These are phyloP conservation scores for Desmodus rotundus DNA, from an alignment of 2,113 vertebrate genomes.

Conservation along the genomic window DNA sequence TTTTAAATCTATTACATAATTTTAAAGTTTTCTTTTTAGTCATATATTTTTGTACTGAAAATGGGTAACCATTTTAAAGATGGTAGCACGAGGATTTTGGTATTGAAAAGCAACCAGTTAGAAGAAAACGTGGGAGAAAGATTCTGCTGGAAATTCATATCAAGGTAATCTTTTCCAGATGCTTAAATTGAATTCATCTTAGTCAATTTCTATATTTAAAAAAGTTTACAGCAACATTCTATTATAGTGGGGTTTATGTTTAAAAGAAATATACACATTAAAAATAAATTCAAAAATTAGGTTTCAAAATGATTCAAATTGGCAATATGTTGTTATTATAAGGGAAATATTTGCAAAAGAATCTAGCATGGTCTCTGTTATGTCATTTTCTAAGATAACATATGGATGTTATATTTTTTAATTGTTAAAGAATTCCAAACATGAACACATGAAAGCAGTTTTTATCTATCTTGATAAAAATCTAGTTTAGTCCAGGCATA, in stretches of 20 bases:
- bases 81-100: not conserved
- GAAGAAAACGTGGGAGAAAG: not conserved
- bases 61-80: not conserved
- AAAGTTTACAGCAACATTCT: not conserved
- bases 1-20: not conserved
- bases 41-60: not conserved
- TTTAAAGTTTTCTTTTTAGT: not conserved
- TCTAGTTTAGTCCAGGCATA: not conserved
- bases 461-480: not conserved
- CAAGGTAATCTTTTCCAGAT: not conserved
- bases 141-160: not conserved
- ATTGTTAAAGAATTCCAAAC: not conserved
- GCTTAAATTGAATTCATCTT: not conserved
- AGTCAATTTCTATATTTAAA: not conserved
- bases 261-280: not conserved
- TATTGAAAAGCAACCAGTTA: not conserved
- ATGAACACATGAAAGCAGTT: not conserved
- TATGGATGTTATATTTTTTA: not conserved
- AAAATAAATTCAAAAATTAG: not conserved
- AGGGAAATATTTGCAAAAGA: not conserved
- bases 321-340: not conserved
- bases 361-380: not conserved
- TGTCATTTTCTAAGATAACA: not conserved
- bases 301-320: not conserved
- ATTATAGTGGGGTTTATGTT: not conserved